phyloP scores from a whole-genome alignment of 2,888 invertebrate species.

The Steinernema carpocapsae region DNA sequence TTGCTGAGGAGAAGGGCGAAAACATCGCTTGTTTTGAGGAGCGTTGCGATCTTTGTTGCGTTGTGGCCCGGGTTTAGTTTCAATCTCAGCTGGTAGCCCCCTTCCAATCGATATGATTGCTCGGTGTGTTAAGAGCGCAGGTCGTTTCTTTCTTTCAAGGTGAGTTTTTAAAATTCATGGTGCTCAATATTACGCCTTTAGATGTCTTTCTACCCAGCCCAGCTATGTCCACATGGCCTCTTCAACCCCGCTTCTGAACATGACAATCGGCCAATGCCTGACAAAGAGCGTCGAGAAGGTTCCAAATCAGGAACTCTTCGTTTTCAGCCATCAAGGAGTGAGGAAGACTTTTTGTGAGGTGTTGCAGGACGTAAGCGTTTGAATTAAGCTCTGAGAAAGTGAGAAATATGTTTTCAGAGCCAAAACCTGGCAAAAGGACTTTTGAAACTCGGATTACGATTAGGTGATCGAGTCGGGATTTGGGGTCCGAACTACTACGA shows the following conservation, averaged over 20 bases:
- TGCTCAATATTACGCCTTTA: too few species aligned
- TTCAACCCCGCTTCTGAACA: neutral
- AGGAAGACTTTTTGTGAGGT: conserved; percentile 28
- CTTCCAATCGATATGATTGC: too few species aligned
- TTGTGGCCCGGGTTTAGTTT: too few species aligned
- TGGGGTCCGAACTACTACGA: conserved; percentile 80
- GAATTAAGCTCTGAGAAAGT: neutral
- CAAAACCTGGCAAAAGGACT: conserved; percentile 77
- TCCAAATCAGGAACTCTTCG: conserved; percentile 37
- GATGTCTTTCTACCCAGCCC: too few species aligned
- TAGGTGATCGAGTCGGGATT: conserved; percentile 79
- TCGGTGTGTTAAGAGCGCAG: too few species aligned
- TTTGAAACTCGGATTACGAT: conserved; percentile 75
- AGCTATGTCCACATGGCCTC: conserved; percentile 21
- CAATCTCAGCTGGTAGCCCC: too few species aligned
- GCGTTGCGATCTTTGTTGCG: too few species aligned
- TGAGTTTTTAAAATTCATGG: too few species aligned
- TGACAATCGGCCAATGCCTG: conserved; percentile 38
- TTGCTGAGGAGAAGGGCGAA: too few species aligned
- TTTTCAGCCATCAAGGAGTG: conserved; percentile 36
- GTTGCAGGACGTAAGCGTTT: conserved; percentile 16
- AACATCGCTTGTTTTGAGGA: too few species aligned
- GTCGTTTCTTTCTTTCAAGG: too few species aligned
- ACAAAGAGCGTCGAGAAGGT: conserved; percentile 36
- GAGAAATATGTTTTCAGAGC: neutral